phyloP scores from a whole-genome alignment of 2,797 vertebrate genomes.

The Silurus aristotelis region DNA sequence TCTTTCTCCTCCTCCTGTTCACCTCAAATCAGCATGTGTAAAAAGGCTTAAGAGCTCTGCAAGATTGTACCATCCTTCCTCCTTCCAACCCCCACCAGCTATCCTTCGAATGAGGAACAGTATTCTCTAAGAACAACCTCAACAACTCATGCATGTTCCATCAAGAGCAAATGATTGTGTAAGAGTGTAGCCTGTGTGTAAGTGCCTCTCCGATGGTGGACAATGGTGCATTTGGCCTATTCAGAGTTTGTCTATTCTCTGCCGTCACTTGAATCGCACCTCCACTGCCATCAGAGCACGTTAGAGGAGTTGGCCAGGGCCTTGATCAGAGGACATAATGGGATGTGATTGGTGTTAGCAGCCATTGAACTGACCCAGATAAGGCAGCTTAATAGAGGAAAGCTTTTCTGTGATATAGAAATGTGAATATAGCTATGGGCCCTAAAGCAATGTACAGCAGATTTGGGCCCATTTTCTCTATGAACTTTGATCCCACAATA shows the following conservation, averaged over 20 bases:
- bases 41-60: slow-evolving; percentile 55
- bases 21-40: slow-evolving; percentile 78
- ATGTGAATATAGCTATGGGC: slow-evolving; percentile 25
- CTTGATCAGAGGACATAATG: slow-evolving; percentile 67
- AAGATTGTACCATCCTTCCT: slow-evolving; percentile 59
- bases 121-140: slow-evolving; percentile 60
- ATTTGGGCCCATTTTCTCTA: slow-evolving; percentile 6
- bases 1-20: slow-evolving; percentile 63
- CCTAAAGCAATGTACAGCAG: slow-evolving; percentile 14
- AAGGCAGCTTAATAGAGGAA: slow-evolving; percentile 32
- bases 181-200: slow-evolving; percentile 68
- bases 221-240: slow-evolving; percentile 64
- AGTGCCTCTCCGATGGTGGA: slow-evolving; percentile 61
- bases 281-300: slow-evolving; percentile 67
- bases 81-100: slow-evolving; percentile 42
- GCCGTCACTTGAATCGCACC: slow-evolving; percentile 69
- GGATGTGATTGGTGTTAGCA: slow-evolving; percentile 67
- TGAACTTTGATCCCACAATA: slow-evolving; percentile 8
- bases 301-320: slow-evolving; percentile 69
- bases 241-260: slow-evolving; percentile 70
- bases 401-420: slow-evolving; percentile 31
- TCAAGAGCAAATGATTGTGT: slow-evolving; percentile 80
- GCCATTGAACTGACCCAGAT: slow-evolving; percentile 56
- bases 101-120: slow-evolving; percentile 69
- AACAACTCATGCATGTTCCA: slow-evolving; percentile 66